Evolutionary conservation across 2,888 invertebrate genomes (phyloP).

Genomic region (Steinernema scapterisci): DNA sequence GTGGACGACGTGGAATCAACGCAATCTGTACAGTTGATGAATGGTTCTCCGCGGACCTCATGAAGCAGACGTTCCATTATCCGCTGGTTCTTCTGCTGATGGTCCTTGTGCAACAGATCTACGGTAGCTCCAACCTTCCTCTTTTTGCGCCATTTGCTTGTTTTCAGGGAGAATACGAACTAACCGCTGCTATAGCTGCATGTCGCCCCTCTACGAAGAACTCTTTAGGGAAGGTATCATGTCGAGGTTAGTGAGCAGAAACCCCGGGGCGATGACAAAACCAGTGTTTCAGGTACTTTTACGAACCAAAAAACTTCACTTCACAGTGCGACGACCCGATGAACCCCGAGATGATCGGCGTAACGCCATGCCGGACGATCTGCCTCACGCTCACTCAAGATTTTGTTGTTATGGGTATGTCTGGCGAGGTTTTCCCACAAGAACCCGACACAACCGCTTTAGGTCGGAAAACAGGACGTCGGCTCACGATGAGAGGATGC

Average conservation of each 20-base stretch:
- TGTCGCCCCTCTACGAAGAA: slow-evolving; percentile 61
- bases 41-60: neutral
- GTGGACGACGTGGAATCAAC: neutral
- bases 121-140: neutral
- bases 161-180: neutral
- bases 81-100: neutral
- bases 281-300: slow-evolving; percentile 55
- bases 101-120: neutral
- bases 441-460: slow-evolving; percentile 1
- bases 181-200: slow-evolving; percentile 64
- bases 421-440: neutral
- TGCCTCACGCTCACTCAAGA: slow-evolving; percentile 65
- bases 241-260: slow-evolving; percentile 40
- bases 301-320: slow-evolving; percentile 63
- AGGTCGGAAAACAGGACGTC: slow-evolving; percentile 65
- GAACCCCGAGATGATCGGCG: slow-evolving; percentile 41
- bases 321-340: slow-evolving; percentile 60
- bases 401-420: slow-evolving; percentile 59
- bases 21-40: neutral
- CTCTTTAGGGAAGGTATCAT: slow-evolving; percentile 54
- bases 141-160: too few species aligned
- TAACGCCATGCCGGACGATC: slow-evolving; percentile 61
- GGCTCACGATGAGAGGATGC: slow-evolving; percentile 64
- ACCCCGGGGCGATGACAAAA: too few species aligned
- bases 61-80: neutral